Conservation (phyloP, 2,797 vertebrate species). For the Microctenopoma steveboyesi region DNA sequence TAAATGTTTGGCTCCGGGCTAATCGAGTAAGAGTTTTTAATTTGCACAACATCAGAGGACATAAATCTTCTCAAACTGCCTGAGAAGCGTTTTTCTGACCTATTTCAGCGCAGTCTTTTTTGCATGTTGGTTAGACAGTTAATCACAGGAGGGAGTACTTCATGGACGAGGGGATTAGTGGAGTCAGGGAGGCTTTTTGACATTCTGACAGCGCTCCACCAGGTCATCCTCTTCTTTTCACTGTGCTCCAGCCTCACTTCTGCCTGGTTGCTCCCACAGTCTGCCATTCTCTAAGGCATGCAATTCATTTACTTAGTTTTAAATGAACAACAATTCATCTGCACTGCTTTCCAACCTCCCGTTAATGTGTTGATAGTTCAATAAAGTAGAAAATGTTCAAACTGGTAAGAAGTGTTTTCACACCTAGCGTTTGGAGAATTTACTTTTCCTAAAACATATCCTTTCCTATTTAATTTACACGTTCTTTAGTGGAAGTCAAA, state of each 20-base stretch:
- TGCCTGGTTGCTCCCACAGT: slow-evolving; percentile 30
- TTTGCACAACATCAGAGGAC: slow-evolving; percentile 61
- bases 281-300: slow-evolving; percentile 32
- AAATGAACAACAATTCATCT: slow-evolving; percentile 60
- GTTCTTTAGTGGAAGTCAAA: slow-evolving; percentile 65
- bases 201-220: slow-evolving; percentile 70
- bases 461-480: slow-evolving; percentile 70
- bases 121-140: slow-evolving; percentile 75
- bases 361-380: slow-evolving; percentile 24
- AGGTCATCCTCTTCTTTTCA: slow-evolving; percentile 57
- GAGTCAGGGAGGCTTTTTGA: slow-evolving; percentile 74
- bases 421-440: slow-evolving; percentile 52
- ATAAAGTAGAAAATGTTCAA: slow-evolving; percentile 40
- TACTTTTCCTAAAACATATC: slow-evolving; percentile 40
- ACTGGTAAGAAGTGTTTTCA: slow-evolving; percentile 65
- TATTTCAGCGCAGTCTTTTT: slow-evolving; percentile 65
- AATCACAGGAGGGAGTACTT: slow-evolving; percentile 69
- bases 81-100: slow-evolving; percentile 72
- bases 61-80: slow-evolving; percentile 71
- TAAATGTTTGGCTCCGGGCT: slow-evolving; percentile 65
- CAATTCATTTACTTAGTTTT: slow-evolving; percentile 57
- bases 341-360: slow-evolving; percentile 11
- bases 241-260: slow-evolving; percentile 34
- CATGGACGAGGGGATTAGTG: slow-evolving; percentile 68
- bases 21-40: slow-evolving; percentile 56